Base-by-base conservation (phyloP, 2,113 vertebrate species). In the Crotophaga sulcirostris region DNA sequence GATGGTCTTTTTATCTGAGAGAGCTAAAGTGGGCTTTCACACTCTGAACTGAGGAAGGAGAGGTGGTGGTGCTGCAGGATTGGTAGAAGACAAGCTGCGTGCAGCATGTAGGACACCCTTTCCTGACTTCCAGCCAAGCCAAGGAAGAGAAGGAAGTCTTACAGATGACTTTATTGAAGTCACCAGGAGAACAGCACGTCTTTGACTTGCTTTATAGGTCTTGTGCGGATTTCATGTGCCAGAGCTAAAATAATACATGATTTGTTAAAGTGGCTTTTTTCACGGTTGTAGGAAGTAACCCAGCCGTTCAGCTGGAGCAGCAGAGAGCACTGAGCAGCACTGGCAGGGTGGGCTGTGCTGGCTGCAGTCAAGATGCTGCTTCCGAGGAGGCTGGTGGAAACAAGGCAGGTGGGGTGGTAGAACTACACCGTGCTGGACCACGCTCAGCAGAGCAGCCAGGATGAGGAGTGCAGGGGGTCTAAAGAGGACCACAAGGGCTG, bases 231-330 rank as follows among this genome's bases (percentile, higher is more conserved):
- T 91, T 91, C 66, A 26, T 28, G 49, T 92, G 84, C 93, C 74
- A 94, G 66, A 94, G 77, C 87, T 94, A 72, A 92, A 89, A 90
- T 66, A 90, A 86, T 78, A 72, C 34, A 12, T 59, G 56, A 95
- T 81, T 67, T 87, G 58, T 92, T 86, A 82, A 89, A 93, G 36
- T 42, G 66, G 23, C 36, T 66, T 86, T 93, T 79, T 76, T 85
- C 52, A 58, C 14, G 7, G 87, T 15, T 79, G 74, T 59, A 55
- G 88, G 69, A 69, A 83, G 21, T 34, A 85, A 56, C 58, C 11
- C 72, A 82, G 40, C 54, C 59, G 7, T 81, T 88, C 94, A 89
- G 64, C 7, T 42, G 5, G 45, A 84, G 84, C 11, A 5, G 83
- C 88, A 70, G 72, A 8, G 12, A 56, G 84, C 84, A 4, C 47